Conservation (phyloP, 1,140 invertebrate species). For the Vollenhovia emeryi region DNA sequence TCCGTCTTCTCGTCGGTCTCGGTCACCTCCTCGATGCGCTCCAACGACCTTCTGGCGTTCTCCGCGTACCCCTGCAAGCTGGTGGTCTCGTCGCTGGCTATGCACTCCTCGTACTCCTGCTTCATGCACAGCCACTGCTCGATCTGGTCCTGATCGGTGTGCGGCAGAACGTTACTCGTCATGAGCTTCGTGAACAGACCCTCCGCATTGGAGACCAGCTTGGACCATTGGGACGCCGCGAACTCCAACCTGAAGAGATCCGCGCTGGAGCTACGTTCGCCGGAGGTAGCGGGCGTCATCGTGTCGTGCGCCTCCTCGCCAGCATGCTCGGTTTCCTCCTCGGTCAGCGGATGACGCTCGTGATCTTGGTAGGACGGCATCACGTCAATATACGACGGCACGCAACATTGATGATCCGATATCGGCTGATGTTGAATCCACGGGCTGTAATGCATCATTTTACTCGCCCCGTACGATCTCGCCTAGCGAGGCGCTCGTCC, state of each 20-base stretch:
- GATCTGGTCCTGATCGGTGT: slow-evolving; percentile 91
- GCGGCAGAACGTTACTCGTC: slow-evolving; percentile 87
- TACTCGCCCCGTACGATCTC: background rate
- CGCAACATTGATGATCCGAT: slow-evolving; percentile 79
- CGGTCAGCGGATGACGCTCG: slow-evolving; percentile 65
- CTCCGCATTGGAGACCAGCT: slow-evolving; percentile 93
- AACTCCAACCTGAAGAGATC: slow-evolving; percentile 91
- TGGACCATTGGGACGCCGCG: slow-evolving; percentile 92
- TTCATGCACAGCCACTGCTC: slow-evolving; percentile 94
- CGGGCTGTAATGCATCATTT: slow-evolving; percentile 81
- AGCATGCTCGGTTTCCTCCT: slow-evolving; percentile 81
- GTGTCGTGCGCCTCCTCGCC: slow-evolving; percentile 80
- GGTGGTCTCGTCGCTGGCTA: slow-evolving; percentile 87
- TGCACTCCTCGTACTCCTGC: slow-evolving; percentile 93
- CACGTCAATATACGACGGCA: slow-evolving; percentile 77
- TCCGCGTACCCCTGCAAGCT: slow-evolving; percentile 83
- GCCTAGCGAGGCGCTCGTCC: background rate
- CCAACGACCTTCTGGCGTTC: slow-evolving; percentile 86
- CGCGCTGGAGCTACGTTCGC: slow-evolving; percentile 80
- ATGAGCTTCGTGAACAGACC: slow-evolving; percentile 91
- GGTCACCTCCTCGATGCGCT: slow-evolving; percentile 88
- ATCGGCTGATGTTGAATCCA: slow-evolving; percentile 79
- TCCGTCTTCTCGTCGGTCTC: slow-evolving; percentile 84
- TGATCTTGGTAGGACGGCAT: slow-evolving; percentile 74
- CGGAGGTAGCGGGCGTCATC: slow-evolving; percentile 82